These are phyloP conservation scores for Archegozetes longisetosus DNA, from an alignment of 1,140 invertebrate species.

Conservation along the genomic window DNA sequence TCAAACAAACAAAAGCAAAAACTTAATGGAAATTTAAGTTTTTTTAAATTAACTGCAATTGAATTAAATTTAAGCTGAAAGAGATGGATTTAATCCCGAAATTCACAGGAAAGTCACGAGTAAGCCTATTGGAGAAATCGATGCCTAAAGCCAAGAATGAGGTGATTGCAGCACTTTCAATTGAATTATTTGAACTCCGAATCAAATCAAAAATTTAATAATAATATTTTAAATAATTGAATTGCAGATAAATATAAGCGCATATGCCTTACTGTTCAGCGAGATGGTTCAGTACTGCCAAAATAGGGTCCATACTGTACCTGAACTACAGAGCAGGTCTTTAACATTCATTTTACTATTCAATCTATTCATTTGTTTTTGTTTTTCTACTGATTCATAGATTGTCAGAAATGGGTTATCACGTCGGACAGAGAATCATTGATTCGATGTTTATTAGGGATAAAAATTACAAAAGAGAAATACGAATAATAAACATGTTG, in stretches of 20 bases:
- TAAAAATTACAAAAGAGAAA: constrained; percentile 82
- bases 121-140: constrained; percentile 12
- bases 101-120: constrained; percentile 13
- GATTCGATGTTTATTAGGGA: constrained; percentile 87
- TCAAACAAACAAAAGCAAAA: too few relatives aligned
- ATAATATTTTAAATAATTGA: too few relatives aligned
- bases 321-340: constrained; percentile 83
- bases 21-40: too few relatives aligned
- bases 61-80: not conserved
- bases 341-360: constrained; percentile 17
- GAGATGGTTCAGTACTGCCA: constrained; percentile 97
- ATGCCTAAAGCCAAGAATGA: constrained; percentile 11
- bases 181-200: not conserved
- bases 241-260: constrained; percentile 48
- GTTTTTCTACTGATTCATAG: constrained; percentile 33
- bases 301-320: constrained; percentile 81
- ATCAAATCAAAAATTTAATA: too few relatives aligned
- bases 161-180: constrained; percentile 7
- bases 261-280: constrained; percentile 88
- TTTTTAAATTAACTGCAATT: not conserved
- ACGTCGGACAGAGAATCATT: constrained; percentile 80
- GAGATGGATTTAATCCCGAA: constrained; percentile 11
- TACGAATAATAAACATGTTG: constrained; percentile 83
- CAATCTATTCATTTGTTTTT: not conserved
- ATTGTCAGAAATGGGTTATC: constrained; percentile 78